Evolutionary conservation across 2,797 vertebrate species (phyloP), one percentile per base, ranked within the genome.

Genomic region (Parotocinclus haroldoi): DNA sequence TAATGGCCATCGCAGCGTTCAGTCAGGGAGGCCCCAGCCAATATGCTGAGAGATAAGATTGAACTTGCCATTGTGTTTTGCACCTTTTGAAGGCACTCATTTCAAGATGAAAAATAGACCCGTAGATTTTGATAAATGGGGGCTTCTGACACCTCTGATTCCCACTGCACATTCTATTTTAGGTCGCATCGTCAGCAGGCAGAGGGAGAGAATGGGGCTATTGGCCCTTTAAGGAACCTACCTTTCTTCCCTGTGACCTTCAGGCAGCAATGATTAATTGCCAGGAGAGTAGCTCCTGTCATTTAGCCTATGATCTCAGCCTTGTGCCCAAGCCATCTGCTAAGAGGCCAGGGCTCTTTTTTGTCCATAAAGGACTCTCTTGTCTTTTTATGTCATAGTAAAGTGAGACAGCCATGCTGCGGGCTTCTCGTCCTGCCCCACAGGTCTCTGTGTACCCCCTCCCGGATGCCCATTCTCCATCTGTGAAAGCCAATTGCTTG

Each of bases 251-350:
- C 71, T 5, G n/a, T 82, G 87, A 92, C 92, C 92, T 93, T 91
- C 90, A 86, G 88, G 68, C 85, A 80, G 58, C 50, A 54, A 89
- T 94, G 91, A 93, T 93, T 91, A 94, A 94, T 92, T 90, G 87
- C 91, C 84, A 87, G 81, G 86, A 93, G 84, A 87, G 88, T 80
- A 76, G 81, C 85, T 88, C 85, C 89, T 93, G 89, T 92, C 91
- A 90, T 85, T 90, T 89, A 92, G 86, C 86, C 87, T 86, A 87
- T 92, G 92, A 91, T 93, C 92, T 91, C 87, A 85, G 88, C 87
- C 80, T 85, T 73, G 56, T 57, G 79, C 87, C 87, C 84, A 84
- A 87, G 87, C 90, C 91, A 92, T 94, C 93, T 94, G 90, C 90
- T 85, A 82, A 86, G 87, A 90, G 86, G 58, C 45, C 52, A 78